Evolutionary conservation across 2,888 invertebrate genomes (phyloP).

Genomic region (Tricholauxania praeusta): DNA sequence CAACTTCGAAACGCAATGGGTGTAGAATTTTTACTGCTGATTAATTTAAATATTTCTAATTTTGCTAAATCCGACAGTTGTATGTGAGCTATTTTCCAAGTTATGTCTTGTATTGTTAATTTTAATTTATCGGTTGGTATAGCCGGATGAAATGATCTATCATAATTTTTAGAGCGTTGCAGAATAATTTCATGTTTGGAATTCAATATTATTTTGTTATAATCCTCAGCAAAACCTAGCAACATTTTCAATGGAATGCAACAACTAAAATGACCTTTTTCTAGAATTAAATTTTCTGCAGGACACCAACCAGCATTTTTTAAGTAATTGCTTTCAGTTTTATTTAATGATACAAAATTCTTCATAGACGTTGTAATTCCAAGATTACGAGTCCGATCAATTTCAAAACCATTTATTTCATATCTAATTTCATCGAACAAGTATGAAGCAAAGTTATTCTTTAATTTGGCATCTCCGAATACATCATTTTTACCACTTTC

Average conservation of each 20-base stretch:
- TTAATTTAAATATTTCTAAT: conserved; percentile 15
- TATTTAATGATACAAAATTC: conserved; percentile 58
- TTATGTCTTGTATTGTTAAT: not conserved
- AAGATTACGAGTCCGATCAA: conserved; percentile 55
- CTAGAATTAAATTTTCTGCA: no score
- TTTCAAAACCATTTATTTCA: conserved; percentile 59
- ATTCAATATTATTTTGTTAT: conserved; percentile 5
- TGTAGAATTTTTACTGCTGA: not conserved
- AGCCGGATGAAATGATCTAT: not conserved
- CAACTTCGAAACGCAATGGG: not conserved
- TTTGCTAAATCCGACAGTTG: conserved; percentile 12
- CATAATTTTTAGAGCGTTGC: not conserved
- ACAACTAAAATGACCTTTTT: no score
- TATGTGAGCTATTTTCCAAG: conserved; percentile 6
- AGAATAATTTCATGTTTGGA: conserved; percentile 28
- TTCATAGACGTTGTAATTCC: conserved; percentile 60
- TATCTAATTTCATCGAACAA: conserved; percentile 61
- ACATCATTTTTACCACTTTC: no score
- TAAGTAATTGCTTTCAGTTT: conserved; percentile 38
- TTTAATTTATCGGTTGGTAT: not conserved
- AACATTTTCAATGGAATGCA: no score
- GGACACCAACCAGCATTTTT: conserved; percentile 45
- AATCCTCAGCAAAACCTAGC: no score
- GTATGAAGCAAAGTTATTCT: conserved; percentile 54
- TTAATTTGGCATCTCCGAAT: conserved; percentile 40